Evolutionary conservation across 2,113 vertebrate genomes (phyloP).

Genomic region (Paradisaea rubra): DNA sequence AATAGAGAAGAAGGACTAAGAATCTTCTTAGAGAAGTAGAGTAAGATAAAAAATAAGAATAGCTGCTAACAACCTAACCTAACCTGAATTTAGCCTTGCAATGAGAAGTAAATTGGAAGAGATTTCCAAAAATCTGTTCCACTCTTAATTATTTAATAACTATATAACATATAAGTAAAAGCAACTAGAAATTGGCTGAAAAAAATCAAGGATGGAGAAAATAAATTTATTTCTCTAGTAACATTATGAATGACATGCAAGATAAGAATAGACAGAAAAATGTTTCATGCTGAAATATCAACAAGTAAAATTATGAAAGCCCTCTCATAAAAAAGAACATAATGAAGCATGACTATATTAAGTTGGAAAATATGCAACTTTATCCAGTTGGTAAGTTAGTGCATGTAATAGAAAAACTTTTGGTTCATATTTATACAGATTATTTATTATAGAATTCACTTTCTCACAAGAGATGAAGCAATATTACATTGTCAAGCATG

Average conservation of each 20-base stretch:
- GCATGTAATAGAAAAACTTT: neutral
- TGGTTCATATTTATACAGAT: neutral
- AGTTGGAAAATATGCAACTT: neutral
- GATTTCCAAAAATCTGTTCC: neutral
- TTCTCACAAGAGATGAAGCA: neutral
- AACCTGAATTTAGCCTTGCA: neutral
- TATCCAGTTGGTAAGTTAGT: neutral
- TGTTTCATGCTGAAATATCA: neutral
- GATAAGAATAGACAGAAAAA: neutral
- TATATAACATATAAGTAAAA: neutral
- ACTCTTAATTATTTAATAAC: neutral
- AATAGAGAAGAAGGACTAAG: neutral
- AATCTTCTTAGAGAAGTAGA: neutral
- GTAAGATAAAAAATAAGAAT: neutral
- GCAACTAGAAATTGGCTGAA: neutral
- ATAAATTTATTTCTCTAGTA: neutral
- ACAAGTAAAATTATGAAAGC: neutral
- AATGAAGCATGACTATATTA: neutral
- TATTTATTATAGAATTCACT: neutral
- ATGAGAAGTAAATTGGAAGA: neutral
- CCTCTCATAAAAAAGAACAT: neutral
- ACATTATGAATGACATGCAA: neutral
- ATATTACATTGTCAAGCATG: neutral
- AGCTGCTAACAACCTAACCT: neutral
- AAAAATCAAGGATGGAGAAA: neutral